Percentiles rank a stretch among this genome's conserved stretches.
These are phyloP conservation scores for Typhlichthys eigenmanni DNA, from an alignment of 2,797 vertebrate species.

Conservation along the genomic window DNA sequence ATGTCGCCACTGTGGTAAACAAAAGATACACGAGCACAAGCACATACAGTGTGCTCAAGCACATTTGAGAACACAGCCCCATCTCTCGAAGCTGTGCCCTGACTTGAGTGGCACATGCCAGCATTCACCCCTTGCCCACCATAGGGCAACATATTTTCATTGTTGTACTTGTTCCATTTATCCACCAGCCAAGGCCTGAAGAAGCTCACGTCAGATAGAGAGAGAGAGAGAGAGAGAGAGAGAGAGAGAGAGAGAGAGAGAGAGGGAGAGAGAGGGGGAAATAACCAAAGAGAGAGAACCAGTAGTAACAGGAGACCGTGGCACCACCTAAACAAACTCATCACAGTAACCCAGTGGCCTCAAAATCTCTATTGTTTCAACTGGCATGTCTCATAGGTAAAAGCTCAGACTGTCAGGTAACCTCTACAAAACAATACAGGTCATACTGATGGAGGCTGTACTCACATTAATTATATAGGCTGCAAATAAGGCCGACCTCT, in stretches of 20 bases:
- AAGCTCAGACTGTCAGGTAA: neutral
- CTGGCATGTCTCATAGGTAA: neutral
- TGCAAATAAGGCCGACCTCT: neutral
- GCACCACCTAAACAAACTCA: neutral
- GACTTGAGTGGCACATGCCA: constrained; percentile 31
- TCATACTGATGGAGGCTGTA: no score
- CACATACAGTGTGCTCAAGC: neutral
- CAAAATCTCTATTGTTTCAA: constrained; percentile 1
- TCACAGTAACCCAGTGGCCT: no score
- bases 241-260: constrained; percentile 1
- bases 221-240: constrained; percentile 1
- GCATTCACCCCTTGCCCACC: constrained; percentile 13
- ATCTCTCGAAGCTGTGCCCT: neutral
- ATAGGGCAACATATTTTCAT: constrained; percentile 33
- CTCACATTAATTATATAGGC: no score
- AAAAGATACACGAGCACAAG: neutral
- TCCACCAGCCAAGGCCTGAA: constrained; percentile 21
- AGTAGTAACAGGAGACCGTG: neutral
- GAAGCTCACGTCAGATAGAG: constrained; percentile 38
- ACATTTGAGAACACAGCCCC: neutral
- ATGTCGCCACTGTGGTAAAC: neutral
- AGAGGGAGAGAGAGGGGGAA: neutral
- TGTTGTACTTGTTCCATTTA: constrained; percentile 46
- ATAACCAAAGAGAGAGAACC: neutral
- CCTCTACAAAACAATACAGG: no score